phyloP scores from a whole-genome alignment of 2,888 invertebrate genomes.

The Lagria hirta region DNA sequence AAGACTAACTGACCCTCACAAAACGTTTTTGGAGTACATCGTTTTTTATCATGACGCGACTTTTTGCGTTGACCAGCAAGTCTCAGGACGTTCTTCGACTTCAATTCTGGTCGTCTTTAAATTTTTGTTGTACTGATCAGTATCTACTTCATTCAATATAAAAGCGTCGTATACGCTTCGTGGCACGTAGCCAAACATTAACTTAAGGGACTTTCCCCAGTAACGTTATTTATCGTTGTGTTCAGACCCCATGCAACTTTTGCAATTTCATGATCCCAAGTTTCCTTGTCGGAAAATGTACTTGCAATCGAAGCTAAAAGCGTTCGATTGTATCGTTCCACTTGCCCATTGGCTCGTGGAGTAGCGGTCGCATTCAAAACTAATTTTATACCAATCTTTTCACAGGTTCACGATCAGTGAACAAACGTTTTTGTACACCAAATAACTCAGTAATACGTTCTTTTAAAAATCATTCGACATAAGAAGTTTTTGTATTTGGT shows the following conservation, averaged over 20 bases:
- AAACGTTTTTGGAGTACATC: slow-evolving; percentile 4
- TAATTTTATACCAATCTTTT: slow-evolving; percentile 4
- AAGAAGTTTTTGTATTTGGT: slow-evolving; percentile 9
- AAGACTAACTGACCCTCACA: slow-evolving; percentile 10
- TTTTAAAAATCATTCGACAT: slow-evolving; percentile 13
- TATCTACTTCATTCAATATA: no score
- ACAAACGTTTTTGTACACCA: slow-evolving; percentile 7
- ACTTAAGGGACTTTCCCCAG: slow-evolving; percentile 1
- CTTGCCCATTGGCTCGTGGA: slow-evolving; percentile 26
- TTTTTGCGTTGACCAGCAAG: slow-evolving; percentile 8
- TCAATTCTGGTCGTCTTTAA: no score
- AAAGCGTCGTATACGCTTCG: no score
- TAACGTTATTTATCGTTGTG: neutral
- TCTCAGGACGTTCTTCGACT: slow-evolving; percentile 1
- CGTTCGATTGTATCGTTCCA: slow-evolving; percentile 22
- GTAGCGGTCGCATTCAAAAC: slow-evolving; percentile 19
- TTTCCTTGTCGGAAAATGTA: neutral
- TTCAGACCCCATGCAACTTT: neutral
- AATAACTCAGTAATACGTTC: slow-evolving; percentile 1
- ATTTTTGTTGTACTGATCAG: no score
- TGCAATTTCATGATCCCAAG: slow-evolving; percentile 1
- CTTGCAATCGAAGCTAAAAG: slow-evolving; percentile 4
- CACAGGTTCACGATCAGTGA: slow-evolving; percentile 2
- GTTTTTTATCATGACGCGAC: slow-evolving; percentile 7
- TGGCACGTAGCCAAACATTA: slow-evolving; percentile 3